phyloP scores from a whole-genome alignment of 2,888 invertebrate species.

The Xestia xanthographa region DNA sequence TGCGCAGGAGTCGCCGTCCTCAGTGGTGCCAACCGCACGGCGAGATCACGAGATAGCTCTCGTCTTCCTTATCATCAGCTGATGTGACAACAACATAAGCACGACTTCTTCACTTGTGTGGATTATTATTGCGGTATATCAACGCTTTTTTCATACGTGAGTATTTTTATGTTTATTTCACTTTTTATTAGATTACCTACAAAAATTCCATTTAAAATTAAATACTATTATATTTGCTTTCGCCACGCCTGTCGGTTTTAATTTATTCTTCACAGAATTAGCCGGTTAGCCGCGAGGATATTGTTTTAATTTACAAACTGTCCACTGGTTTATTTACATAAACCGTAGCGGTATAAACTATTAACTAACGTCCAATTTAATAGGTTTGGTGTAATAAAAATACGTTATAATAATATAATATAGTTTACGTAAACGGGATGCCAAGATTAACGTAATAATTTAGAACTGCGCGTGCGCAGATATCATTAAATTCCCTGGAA shows the following conservation, averaged over 20 bases:
- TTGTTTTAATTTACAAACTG: conserved; percentile 24
- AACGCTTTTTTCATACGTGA: conserved; percentile 69
- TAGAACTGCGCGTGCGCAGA: conserved; percentile 56
- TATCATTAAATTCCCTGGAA: not conserved
- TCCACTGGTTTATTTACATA: conserved; percentile 30
- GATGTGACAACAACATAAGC: conserved; percentile 78
- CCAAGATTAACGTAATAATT: conserved; percentile 28
- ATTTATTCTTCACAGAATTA: conserved; percentile 40
- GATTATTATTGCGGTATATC: conserved; percentile 68
- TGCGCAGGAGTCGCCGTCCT: conserved; percentile 75
- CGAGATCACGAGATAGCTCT: conserved; percentile 87
- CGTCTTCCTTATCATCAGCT: conserved; percentile 89
- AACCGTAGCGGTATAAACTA: conserved; percentile 21
- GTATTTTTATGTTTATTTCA: conserved; percentile 55
- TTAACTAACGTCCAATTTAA: conserved; percentile 40
- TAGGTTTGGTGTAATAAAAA: conserved; percentile 42
- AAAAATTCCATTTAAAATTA: not conserved
- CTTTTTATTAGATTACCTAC: conserved; percentile 19
- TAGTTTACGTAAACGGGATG: conserved; percentile 45
- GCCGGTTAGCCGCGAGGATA: conserved; percentile 9
- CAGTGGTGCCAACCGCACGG: conserved; percentile 85
- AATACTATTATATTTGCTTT: conserved; percentile 15
- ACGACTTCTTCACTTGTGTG: conserved; percentile 71
- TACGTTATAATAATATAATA: conserved; percentile 22
- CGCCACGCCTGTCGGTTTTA: conserved; percentile 27